These are phyloP conservation scores for Porites evermanni DNA, from an alignment of 92 coral and sea anemone species.

Conservation along the genomic window DNA sequence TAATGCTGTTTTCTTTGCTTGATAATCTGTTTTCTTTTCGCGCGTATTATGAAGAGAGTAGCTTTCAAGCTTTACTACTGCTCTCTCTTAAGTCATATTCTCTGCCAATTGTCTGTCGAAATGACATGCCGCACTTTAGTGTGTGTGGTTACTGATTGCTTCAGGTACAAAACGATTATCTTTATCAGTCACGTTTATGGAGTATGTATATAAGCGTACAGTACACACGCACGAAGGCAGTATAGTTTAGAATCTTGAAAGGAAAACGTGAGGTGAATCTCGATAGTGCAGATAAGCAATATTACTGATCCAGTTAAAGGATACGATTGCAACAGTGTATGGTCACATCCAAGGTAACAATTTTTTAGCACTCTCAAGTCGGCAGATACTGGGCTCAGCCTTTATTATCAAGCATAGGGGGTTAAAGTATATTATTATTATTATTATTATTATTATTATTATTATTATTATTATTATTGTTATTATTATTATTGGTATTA, in stretches of 20 bases:
- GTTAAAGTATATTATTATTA: too few relatives aligned
- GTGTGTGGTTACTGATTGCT: background rate
- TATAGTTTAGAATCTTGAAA: background rate
- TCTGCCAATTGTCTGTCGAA: too few relatives aligned
- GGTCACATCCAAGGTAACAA: background rate
- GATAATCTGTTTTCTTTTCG: constrained; percentile 11
- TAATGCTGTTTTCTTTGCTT: background rate
- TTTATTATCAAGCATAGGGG: background rate
- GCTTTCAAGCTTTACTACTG: constrained; percentile 8
- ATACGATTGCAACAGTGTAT: too few relatives aligned
- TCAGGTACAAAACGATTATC: background rate
- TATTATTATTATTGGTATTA: too few relatives aligned
- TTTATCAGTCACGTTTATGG: constrained; percentile 12
- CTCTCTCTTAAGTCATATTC: background rate
- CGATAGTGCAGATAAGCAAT: background rate
- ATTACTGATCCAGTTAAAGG: too few relatives aligned
- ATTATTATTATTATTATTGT: too few relatives aligned
- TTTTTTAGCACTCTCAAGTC: background rate
- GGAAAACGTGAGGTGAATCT: background rate
- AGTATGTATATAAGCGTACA: background rate
- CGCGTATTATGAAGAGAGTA: background rate
- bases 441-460: too few relatives aligned
- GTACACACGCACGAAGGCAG: background rate
- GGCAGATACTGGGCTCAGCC: background rate
- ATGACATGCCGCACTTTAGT: background rate